Conservation (phyloP, 92 coral and sea anemone genomes). For the Meandrina meandrites region DNA sequence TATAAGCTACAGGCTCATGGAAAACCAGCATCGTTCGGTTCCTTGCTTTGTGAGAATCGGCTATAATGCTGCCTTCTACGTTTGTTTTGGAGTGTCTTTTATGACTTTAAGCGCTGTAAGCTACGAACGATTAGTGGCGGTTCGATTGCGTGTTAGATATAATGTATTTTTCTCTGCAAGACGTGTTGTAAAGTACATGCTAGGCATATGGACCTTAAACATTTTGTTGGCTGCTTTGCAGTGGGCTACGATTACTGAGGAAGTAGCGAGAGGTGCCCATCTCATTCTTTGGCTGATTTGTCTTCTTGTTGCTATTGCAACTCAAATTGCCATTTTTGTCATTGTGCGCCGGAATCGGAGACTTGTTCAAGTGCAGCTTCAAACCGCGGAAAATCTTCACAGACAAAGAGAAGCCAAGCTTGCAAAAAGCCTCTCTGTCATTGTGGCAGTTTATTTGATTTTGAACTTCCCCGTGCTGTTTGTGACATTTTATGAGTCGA, state of each 20-base stretch:
- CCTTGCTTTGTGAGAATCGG: slow-evolving; percentile 28
- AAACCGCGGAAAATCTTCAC: neutral
- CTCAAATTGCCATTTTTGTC: neutral
- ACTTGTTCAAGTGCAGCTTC: neutral
- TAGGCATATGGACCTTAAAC: slow-evolving; percentile 63
- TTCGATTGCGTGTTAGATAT: slow-evolving; percentile 60
- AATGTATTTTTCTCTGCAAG: slow-evolving; percentile 44
- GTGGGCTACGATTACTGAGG: slow-evolving; percentile 64
- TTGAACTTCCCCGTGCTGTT: slow-evolving; percentile 7
- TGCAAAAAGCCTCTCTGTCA: slow-evolving; percentile 44
- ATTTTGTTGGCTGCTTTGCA: slow-evolving; percentile 57
- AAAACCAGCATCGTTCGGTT: slow-evolving; percentile 30
- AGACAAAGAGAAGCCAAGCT: slow-evolving; percentile 33
- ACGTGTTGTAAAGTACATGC: slow-evolving; percentile 41
- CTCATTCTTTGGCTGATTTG: slow-evolving; percentile 21
- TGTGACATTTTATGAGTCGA: slow-evolving; percentile 5
- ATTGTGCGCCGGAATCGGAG: slow-evolving; percentile 17
- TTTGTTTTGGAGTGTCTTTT: slow-evolving; percentile 80
- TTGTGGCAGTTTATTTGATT: slow-evolving; percentile 54
- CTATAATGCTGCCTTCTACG: slow-evolving; percentile 27
- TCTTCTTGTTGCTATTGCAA: neutral
- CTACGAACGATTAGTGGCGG: slow-evolving; percentile 77
- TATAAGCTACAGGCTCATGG: slow-evolving; percentile 40
- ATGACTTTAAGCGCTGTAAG: slow-evolving; percentile 80
- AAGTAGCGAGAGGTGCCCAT: slow-evolving; percentile 53